Evolutionary conservation across 1,140 invertebrate species (phyloP).

Genomic region (Zaprionus lachaisei): DNA sequence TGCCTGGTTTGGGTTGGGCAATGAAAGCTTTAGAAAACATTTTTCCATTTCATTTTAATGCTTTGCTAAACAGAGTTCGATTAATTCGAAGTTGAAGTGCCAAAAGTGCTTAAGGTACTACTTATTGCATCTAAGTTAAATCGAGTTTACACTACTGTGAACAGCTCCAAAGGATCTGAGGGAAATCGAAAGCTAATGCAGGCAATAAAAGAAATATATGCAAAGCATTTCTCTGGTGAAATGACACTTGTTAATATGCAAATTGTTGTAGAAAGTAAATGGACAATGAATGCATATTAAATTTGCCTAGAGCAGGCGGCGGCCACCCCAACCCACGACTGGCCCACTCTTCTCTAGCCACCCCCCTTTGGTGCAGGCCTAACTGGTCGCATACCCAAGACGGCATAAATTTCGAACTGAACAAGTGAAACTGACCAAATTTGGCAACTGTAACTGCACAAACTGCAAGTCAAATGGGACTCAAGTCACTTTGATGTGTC

Average conservation of each 20-base stretch:
- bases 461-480: constrained; percentile 58
- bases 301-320: constrained; percentile 20
- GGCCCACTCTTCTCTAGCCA: neutral
- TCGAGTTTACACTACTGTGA: neutral
- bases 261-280: constrained; percentile 49
- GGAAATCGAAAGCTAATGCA: constrained; percentile 4
- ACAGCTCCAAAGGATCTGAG: neutral
- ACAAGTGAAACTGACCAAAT: constrained; percentile 78
- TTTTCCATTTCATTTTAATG: neutral
- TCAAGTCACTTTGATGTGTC: constrained; percentile 68
- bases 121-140: too few species aligned
- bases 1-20: constrained; percentile 24
- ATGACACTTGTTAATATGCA: constrained; percentile 41
- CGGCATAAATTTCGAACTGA: constrained; percentile 55
- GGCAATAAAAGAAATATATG: neutral
- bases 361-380: neutral
- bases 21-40: constrained; percentile 14
- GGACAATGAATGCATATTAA: constrained; percentile 23
- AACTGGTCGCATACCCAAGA: constrained; percentile 36
- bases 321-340: constrained; percentile 1
- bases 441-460: constrained; percentile 63
- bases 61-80: neutral
- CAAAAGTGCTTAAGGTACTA: neutral
- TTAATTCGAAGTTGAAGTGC: neutral
- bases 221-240: constrained; percentile 3